These are phyloP conservation scores for Drepanosiphum platanoidis DNA, from an alignment of 2,888 invertebrate species.

Conservation along the genomic window DNA sequence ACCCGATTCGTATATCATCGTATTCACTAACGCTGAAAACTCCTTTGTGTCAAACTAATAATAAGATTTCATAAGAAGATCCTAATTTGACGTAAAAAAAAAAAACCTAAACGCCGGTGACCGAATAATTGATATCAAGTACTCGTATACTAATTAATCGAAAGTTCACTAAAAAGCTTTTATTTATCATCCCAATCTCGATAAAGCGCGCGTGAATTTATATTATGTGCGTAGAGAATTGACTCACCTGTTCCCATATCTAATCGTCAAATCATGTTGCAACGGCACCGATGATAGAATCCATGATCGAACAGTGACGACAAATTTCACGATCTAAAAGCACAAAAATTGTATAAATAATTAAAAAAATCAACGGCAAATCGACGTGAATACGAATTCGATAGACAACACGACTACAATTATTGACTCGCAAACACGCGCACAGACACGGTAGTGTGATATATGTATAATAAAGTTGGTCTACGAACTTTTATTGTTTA, in stretches of 20 bases:
- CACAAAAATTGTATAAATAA: not conserved
- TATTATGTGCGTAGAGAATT: too few species aligned
- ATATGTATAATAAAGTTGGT: too few species aligned
- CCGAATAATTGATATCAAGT: too few species aligned
- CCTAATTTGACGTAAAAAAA: not conserved
- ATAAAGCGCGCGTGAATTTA: too few species aligned
- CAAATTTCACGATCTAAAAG: not conserved
- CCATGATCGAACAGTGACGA: not conserved
- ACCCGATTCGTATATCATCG: not conserved
- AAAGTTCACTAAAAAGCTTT: too few species aligned
- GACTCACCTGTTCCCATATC: conserved; percentile 61
- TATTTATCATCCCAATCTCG: too few species aligned
- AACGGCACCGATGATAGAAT: not conserved
- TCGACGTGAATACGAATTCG: not conserved
- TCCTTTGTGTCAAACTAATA: not conserved
- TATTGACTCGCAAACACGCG: too few species aligned
- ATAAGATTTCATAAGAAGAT: not conserved
- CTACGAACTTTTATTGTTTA: too few species aligned
- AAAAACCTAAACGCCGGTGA: too few species aligned
- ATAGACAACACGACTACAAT: too few species aligned
- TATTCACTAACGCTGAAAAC: not conserved
- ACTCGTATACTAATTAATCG: too few species aligned
- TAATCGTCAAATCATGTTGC: conserved; percentile 40
- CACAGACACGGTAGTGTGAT: too few species aligned
- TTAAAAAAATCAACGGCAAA: not conserved